Conservation (phyloP, 2,797 vertebrate genomes). For the Orientallactaga sibirica region DNA sequence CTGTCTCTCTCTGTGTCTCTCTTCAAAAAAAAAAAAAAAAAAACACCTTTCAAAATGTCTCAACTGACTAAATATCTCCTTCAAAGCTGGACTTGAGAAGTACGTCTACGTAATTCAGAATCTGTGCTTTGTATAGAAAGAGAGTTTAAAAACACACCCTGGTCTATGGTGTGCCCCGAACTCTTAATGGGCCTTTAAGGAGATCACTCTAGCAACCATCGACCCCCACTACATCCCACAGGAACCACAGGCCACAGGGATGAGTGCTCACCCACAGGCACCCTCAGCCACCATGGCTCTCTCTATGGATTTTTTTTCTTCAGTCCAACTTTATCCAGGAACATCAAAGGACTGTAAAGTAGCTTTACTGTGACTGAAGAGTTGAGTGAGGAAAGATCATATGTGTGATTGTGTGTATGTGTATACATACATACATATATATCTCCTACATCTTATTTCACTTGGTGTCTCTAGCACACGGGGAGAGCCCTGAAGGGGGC, state of each 20-base stretch:
- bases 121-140: conserved; percentile 58
- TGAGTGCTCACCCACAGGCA: background rate
- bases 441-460: conserved; percentile 61
- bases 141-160: background rate
- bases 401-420: background rate
- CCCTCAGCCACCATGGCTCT: background rate
- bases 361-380: conserved; percentile 82
- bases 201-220: background rate
- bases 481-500: conserved; percentile 23
- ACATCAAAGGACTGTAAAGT: conserved; percentile 85
- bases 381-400: conserved; percentile 85
- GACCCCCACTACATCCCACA: background rate
- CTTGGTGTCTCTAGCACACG: conserved; percentile 46
- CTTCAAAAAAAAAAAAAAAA: too few relatives aligned
- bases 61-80: conserved; percentile 56
- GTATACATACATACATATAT: conserved; percentile 45
- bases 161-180: background rate
- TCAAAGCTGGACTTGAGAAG: conserved; percentile 75
- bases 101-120: conserved; percentile 76
- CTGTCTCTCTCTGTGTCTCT: too few relatives aligned
- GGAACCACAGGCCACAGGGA: background rate
- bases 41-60: too few relatives aligned
- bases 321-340: conserved; percentile 83
- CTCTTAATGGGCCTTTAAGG: background rate
- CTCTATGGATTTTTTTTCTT: conserved; percentile 76